Conservation (phyloP, 1,140 invertebrate species). For the Lordiphosa collinella region DNA sequence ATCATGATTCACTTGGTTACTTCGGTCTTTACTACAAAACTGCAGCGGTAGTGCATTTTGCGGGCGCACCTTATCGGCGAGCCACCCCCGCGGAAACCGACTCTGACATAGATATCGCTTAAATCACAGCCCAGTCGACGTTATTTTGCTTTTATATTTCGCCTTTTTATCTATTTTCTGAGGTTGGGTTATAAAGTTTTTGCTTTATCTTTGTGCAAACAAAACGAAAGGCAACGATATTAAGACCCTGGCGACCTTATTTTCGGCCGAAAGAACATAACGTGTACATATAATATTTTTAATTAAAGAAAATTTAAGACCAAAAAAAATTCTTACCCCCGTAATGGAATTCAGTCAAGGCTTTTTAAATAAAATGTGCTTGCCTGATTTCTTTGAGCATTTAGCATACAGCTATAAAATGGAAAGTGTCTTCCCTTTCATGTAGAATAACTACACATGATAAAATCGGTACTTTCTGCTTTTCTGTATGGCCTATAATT, state of each 20-base stretch:
- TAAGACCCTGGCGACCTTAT: constrained; percentile 69
- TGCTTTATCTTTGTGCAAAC: constrained; percentile 71
- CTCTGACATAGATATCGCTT: constrained; percentile 59
- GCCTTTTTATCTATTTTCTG: constrained; percentile 68
- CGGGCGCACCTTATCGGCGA: constrained; percentile 61
- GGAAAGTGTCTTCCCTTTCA: too few species aligned
- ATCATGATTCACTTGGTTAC: constrained; percentile 42
- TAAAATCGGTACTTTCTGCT: too few species aligned
- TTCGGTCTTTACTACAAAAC: constrained; percentile 13
- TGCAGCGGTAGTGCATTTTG: constrained; percentile 48
- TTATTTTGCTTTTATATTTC: constrained; percentile 47
- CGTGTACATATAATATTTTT: constrained; percentile 38
- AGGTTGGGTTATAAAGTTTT: constrained; percentile 62
- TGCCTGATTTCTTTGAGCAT: too few species aligned
- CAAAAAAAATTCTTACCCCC: neutral
- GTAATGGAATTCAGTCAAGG: too few species aligned
- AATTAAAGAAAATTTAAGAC: constrained; percentile 26
- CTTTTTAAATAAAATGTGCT: too few species aligned
- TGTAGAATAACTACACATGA: too few species aligned
- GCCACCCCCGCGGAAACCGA: constrained; percentile 19
- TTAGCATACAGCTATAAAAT: too few species aligned
- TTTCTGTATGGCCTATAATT: too few species aligned
- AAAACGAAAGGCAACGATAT: constrained; percentile 47
- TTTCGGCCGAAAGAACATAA: constrained; percentile 39
- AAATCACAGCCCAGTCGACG: constrained; percentile 69